Conservation (phyloP, 2,113 vertebrate genomes). For the Dendrocopos noguchii region DNA sequence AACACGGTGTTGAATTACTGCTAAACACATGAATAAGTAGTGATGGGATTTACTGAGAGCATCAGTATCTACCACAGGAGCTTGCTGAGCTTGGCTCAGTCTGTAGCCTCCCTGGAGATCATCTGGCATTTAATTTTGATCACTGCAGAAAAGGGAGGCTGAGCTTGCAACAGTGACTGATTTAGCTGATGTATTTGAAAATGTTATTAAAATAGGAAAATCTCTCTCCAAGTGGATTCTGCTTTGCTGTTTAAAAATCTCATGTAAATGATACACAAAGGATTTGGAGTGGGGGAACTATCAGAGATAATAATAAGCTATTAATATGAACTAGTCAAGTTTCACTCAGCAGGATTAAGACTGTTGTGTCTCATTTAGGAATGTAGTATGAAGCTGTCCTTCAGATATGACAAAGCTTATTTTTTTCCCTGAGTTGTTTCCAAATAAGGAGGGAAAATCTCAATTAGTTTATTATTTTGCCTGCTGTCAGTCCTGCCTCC, state of each 20-base stretch:
- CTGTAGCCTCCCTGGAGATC: conserved; percentile 19
- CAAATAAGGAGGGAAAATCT: conserved; percentile 27
- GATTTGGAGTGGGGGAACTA: conserved; percentile 48
- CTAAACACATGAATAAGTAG: conserved; percentile 9
- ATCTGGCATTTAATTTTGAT: conserved; percentile 60
- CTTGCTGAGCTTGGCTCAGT: conserved; percentile 14
- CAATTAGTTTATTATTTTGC: conserved; percentile 46
- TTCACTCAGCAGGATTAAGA: conserved; percentile 45
- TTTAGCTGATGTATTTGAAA: conserved; percentile 24
- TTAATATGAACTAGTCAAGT: conserved; percentile 38
- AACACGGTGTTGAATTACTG: neutral
- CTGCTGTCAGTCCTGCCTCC: conserved; percentile 23
- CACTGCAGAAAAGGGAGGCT: conserved; percentile 28
- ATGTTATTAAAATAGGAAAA: conserved; percentile 56
- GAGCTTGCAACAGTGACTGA: conserved; percentile 30
- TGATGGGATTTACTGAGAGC: neutral
- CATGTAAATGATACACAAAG: conserved; percentile 48
- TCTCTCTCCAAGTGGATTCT: conserved; percentile 50
- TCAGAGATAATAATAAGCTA: conserved; percentile 47
- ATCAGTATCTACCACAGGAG: neutral
- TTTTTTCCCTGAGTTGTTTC: conserved; percentile 51
- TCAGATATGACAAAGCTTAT: conserved; percentile 49
- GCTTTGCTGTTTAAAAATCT: conserved; percentile 36
- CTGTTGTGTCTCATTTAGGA: conserved; percentile 49
- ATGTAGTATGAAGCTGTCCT: conserved; percentile 24